Base-by-base conservation (phyloP, 1,140 invertebrate genomes). In the Ganaspis sp. region DNA sequence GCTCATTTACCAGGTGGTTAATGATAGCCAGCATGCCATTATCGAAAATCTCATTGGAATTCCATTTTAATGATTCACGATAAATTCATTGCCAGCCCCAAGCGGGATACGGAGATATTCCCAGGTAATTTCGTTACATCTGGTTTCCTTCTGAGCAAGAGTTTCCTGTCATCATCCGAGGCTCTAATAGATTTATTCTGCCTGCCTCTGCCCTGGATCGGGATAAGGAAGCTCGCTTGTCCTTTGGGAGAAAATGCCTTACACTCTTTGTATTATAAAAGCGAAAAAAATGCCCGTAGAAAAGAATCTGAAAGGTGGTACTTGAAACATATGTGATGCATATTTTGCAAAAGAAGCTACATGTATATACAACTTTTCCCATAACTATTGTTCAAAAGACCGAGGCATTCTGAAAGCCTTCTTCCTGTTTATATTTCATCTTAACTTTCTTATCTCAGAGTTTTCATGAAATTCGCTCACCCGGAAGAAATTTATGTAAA, bases 341-440 rank as follows among this genome's bases (percentile, higher is more conserved):
- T 45, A 45, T 45, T 45, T 12, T n/a, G 42, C n/a, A 4, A 1
- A 45, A 12, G n/a, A 45, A 45, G n/a, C 12, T 45, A 40, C 38
- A 40, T 9, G 11, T 2, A 3, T 45, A 12, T 45, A 45, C 0
- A 84, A 84, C 81, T 85, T 85, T 82, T 54, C 71, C 81, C 79
- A 85, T 84, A 85, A 85, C 79, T 81, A 85, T 85, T 85, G 79
- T 81, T 85, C 77, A 85, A 77, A 49, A 69, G 64, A 69, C 42
- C 45, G 77, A 84, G 75, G 54, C 77, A 72, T 79, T 78, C 79
- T 76, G 79, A 80, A 84, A 85, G 81, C 26, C 42, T 9, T 21
- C 29, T 42, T 26, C 49, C 17, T 40, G 17, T 42, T 34, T 53
- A 17, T 45, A 45, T 45, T 1, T 45, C 17, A 2, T 49, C 4